Conservation (phyloP, 2,888 invertebrate genomes). For the Lamellibrachia satsuma region DNA sequence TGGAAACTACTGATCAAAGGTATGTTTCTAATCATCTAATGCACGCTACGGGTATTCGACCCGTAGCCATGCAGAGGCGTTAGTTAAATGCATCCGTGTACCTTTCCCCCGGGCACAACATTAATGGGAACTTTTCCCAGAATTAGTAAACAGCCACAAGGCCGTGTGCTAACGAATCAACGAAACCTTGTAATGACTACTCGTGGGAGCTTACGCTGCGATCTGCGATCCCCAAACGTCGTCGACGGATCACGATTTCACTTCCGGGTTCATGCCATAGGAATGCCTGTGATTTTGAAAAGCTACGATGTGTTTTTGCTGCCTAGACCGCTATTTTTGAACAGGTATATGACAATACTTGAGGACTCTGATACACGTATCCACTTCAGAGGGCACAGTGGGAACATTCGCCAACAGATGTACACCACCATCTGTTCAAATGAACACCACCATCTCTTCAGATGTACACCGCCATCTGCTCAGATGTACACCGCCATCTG, state of each 20-base stretch:
- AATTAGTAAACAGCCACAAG: background rate
- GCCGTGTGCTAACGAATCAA: background rate
- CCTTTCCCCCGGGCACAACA: background rate
- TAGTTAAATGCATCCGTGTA: background rate
- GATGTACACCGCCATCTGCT: too few relatives aligned
- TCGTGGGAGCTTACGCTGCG: background rate
- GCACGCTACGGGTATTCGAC: background rate
- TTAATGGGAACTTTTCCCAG: background rate
- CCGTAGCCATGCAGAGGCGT: background rate
- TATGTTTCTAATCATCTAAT: constrained; percentile 1
- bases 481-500: too few relatives aligned
- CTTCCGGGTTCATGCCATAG: too few relatives aligned
- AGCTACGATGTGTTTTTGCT: too few relatives aligned
- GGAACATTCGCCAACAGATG: background rate
- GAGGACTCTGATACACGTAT: too few relatives aligned
- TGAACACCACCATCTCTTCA: too few relatives aligned
- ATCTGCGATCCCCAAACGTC: background rate
- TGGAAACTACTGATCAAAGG: background rate
- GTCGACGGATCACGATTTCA: background rate
- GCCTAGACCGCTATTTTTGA: too few relatives aligned
- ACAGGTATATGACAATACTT: too few relatives aligned
- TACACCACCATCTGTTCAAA: background rate
- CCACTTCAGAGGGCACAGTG: background rate
- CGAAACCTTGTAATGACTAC: background rate
- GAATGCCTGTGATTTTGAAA: too few relatives aligned